Conservation (phyloP, 2,113 vertebrate genomes). For the Rhegmatorhina hoffmannsi region DNA sequence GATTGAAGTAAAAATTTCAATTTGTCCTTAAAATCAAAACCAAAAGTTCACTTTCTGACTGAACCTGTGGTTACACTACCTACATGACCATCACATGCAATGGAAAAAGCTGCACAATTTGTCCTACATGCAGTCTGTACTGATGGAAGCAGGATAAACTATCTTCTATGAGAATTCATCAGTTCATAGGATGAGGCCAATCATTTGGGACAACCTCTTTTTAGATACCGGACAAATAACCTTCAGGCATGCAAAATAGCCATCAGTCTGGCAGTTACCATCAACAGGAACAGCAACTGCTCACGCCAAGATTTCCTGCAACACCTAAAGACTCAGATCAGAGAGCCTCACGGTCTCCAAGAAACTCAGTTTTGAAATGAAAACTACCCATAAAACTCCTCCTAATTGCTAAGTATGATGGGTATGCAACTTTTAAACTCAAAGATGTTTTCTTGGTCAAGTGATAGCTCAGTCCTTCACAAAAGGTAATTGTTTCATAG, state of each 20-base stretch:
- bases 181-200: background rate
- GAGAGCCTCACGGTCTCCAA: background rate
- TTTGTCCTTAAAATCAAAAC: background rate
- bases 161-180: background rate
- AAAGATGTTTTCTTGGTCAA: background rate
- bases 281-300: background rate
- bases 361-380: background rate
- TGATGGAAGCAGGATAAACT: background rate
- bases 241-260: background rate
- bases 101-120: background rate
- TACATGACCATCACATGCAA: fast-evolving
- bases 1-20: background rate
- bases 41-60: background rate
- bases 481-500: background rate
- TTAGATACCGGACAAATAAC: background rate
- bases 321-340: background rate
- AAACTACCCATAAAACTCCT: background rate
- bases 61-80: background rate
- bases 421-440: background rate
- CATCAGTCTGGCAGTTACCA: background rate
- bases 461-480: background rate
- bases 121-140: background rate
- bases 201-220: background rate
- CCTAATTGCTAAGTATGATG: background rate
- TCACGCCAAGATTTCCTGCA: background rate